These are phyloP conservation scores for Paguma larvata DNA, from an alignment of 2,797 vertebrate genomes.

Conservation along the genomic window DNA sequence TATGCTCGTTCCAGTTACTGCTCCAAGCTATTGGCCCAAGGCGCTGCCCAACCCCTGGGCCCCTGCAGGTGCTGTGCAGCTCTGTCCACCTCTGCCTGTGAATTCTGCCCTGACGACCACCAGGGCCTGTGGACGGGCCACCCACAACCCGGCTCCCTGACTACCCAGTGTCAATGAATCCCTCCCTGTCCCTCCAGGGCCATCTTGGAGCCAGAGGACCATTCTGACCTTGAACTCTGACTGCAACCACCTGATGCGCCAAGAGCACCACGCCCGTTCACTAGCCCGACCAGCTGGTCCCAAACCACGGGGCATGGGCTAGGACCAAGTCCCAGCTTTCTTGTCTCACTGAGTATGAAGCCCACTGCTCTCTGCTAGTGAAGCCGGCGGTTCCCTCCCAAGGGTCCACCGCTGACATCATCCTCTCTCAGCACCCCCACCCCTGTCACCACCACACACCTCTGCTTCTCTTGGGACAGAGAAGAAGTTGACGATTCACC, in stretches of 20 bases:
- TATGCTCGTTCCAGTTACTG: neutral
- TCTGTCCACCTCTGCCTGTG: neutral
- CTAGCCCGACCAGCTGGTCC: neutral
- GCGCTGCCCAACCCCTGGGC: too few relatives aligned
- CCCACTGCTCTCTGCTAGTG: neutral
- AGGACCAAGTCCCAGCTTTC: neutral
- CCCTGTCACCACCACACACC: neutral
- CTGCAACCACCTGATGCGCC: neutral
- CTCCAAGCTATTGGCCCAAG: neutral
- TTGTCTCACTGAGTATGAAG: neutral
- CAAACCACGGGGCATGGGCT: rapidly evolving
- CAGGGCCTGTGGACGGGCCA: neutral
- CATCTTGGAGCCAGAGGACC: too few relatives aligned
- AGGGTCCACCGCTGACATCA: neutral
- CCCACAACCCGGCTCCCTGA: neutral
- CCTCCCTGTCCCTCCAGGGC: neutral
- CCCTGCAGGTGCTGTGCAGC: neutral
- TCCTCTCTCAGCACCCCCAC: neutral
- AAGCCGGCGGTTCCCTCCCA: neutral
- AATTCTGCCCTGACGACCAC: neutral
- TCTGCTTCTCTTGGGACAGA: neutral
- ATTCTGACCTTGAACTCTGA: neutral
- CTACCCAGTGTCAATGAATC: neutral
- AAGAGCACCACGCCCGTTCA: rapidly evolving
- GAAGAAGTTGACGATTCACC: neutral